Evolutionary conservation across 2,888 invertebrate species (phyloP).

Genomic region (Xanthorhoe designata): DNA sequence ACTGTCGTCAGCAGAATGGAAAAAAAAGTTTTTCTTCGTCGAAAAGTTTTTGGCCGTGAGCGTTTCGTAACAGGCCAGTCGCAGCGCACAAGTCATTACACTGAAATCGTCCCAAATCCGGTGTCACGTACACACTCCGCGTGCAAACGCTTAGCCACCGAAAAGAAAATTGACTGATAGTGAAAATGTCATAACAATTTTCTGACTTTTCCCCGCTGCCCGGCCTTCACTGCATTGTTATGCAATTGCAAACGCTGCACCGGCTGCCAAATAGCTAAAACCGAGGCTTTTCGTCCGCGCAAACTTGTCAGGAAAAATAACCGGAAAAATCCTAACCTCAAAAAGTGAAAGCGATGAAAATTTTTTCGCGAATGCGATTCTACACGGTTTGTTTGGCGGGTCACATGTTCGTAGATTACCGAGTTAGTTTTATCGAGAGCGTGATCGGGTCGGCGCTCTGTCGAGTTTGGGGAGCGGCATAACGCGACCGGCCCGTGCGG

Average conservation of each 20-base stretch:
- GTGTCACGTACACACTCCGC: constrained; percentile 59
- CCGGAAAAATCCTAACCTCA: constrained; percentile 69
- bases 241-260: constrained; percentile 72
- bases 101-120: constrained; percentile 72
- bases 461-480: constrained; percentile 56
- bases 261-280: constrained; percentile 66
- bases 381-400: constrained; percentile 65
- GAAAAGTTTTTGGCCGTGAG: constrained; percentile 66
- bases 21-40: constrained; percentile 68
- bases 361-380: constrained; percentile 32
- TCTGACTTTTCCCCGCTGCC: constrained; percentile 73
- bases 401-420: constrained; percentile 67
- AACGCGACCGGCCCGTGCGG: constrained; percentile 66
- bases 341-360: constrained; percentile 55
- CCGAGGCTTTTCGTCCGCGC: constrained; percentile 56
- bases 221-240: constrained; percentile 79
- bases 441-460: constrained; percentile 63
- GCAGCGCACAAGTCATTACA: constrained; percentile 61
- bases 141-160: constrained; percentile 53
- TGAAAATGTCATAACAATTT: constrained; percentile 54
- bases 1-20: constrained; percentile 66
- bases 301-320: constrained; percentile 63
- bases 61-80: constrained; percentile 71
- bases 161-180: constrained; percentile 64
- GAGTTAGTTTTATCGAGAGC: constrained; percentile 69